Base-by-base conservation (phyloP, 2,113 vertebrate species). In the Ahaetulla prasina region DNA sequence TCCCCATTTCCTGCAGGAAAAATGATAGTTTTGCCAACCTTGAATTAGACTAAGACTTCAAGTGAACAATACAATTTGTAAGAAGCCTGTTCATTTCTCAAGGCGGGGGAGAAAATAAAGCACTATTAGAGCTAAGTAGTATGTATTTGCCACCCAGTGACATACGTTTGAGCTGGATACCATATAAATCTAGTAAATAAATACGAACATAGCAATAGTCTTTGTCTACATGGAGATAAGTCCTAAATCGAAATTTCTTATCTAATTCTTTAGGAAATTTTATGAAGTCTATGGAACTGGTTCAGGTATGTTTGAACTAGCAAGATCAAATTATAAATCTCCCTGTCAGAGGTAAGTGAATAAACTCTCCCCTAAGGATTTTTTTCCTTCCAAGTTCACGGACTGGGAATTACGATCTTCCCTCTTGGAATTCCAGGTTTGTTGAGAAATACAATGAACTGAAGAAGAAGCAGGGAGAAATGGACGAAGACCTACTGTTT, bases 361-460 rank as follows among this genome's bases (percentile, higher is more conserved):
- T 2, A 50, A 85, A 49, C 4, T 47, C 7, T 50, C 47, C 39
- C 60, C 35, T 53, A 18, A 52, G 12, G 68, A 39, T 20, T 86
- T 53, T 23, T 22, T 43, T 25, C 2, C 57, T 27, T 53, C 10
- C 11, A 12, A 25, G 2, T 68, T 90, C 7, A 11, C 16, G 18
- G 45, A 60, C 27, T 63, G 16, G 25, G 25, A 43, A 30, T 52
- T 27, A 9, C 16, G 12, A 39, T 52, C 47, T n/a, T 85, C 11
- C 53, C 20, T 43, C 50, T 93, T 87, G 35, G 35, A 30, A 25
- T 92, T 85, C 0, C 60, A 99, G 99, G 96, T 99, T 99, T 97
- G 98, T 99, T 1, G 98, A 99, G 90, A 98, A 98, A 92, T 99
- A 97, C 94, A 92, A 80, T 0, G 98, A 98, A 49, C 96, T 99